phyloP scores from a whole-genome alignment of 2,888 invertebrate species.

The Pristionchus arcanus region DNA sequence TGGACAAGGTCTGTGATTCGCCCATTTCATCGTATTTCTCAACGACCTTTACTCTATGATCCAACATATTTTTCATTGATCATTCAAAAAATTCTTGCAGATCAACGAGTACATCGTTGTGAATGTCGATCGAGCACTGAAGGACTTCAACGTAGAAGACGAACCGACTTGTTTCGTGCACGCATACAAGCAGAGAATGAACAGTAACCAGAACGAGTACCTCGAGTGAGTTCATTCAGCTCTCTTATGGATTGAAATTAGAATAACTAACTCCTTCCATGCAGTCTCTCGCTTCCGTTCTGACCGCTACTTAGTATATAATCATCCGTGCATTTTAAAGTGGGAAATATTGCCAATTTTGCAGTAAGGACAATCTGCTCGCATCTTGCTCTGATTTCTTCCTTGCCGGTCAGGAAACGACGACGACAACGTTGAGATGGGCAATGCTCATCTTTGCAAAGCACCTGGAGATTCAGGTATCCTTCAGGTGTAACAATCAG shows the following conservation, averaged over 20 bases:
- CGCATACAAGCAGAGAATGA: constrained; percentile 35
- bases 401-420: constrained; percentile 18
- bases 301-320: too few species aligned
- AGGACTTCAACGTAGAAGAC: background rate
- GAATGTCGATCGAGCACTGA: background rate
- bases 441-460: background rate
- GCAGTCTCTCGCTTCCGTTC: too few species aligned
- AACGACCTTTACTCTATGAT: background rate
- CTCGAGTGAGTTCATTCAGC: background rate
- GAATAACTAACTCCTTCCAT: too few species aligned
- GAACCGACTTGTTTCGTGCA: constrained; percentile 47
- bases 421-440: constrained; percentile 36
- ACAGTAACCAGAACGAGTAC: background rate
- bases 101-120: constrained; percentile 11
- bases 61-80: background rate
- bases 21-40: background rate
- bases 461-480: background rate
- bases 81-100: too few species aligned
- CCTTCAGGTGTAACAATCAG: background rate
- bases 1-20: background rate
- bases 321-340: background rate
- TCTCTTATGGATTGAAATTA: too few species aligned
- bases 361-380: background rate
- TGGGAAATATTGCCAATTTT: background rate
- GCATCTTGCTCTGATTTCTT: background rate